Evolutionary conservation across 2,888 invertebrate genomes (phyloP).

Genomic region (Andricus curvator): DNA sequence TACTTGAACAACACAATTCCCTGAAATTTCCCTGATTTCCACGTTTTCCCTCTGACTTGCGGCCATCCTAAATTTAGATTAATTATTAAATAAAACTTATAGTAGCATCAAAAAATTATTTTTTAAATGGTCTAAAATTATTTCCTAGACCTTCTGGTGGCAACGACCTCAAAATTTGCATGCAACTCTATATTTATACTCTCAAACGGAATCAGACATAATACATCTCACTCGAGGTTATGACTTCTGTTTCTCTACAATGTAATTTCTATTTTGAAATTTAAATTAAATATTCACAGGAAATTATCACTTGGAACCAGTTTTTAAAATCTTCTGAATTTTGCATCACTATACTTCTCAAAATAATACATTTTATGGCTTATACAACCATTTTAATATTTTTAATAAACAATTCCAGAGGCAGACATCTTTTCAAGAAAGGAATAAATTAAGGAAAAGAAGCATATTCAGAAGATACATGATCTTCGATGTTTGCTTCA

Average conservation of each 20-base stretch:
- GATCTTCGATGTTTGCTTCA: not conserved
- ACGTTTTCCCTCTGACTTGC: too few relatives aligned
- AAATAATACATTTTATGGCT: too few relatives aligned
- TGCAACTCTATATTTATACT: not conserved
- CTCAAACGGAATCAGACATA: not conserved
- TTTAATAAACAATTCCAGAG: not conserved
- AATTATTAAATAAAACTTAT: too few relatives aligned
- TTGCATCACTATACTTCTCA: not conserved
- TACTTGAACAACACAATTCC: too few relatives aligned
- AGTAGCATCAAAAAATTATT: not conserved
- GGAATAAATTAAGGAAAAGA: not conserved
- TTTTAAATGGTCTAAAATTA: not conserved
- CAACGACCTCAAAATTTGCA: conserved; percentile 14
- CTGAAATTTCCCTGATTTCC: too few relatives aligned
- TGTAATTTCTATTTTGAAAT: not conserved
- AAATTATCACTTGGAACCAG: not conserved
- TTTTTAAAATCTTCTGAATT: not conserved
- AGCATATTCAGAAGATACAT: not conserved
- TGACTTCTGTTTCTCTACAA: not conserved
- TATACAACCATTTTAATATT: too few relatives aligned
- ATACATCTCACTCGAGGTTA: not conserved
- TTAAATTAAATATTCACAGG: not conserved
- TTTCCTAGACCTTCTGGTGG: not conserved
- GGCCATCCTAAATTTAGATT: too few relatives aligned
- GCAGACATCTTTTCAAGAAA: not conserved